phyloP scores from a whole-genome alignment of 2,888 invertebrate genomes.

The Acronicta alni region DNA sequence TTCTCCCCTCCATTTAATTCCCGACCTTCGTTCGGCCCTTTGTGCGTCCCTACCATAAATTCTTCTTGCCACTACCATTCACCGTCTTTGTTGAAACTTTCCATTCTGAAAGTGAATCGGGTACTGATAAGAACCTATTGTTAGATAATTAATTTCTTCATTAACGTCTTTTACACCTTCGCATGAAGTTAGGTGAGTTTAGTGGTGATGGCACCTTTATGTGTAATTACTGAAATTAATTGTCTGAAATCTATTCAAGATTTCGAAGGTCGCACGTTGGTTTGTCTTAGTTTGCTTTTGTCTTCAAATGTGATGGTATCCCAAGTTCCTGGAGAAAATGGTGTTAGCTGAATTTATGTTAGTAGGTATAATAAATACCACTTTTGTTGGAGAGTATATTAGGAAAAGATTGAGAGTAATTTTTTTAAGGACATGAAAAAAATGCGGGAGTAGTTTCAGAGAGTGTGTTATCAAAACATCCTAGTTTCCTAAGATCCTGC shows the following conservation, averaged over 20 bases:
- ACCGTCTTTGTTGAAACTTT: conserved; percentile 64
- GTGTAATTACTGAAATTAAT: conserved; percentile 58
- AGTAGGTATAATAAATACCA: neutral
- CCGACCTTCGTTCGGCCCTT: conserved; percentile 57
- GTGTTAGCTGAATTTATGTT: neutral
- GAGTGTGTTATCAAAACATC: too few relatives aligned
- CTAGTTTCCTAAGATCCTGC: too few relatives aligned
- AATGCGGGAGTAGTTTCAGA: too few relatives aligned
- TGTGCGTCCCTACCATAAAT: conserved; percentile 74
- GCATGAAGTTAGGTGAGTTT: conserved; percentile 12
- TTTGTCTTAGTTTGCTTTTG: conserved; percentile 27
- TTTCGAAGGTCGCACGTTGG: conserved; percentile 24
- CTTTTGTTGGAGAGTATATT: too few relatives aligned
- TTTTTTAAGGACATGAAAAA: too few relatives aligned
- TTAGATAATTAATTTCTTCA: conserved; percentile 83
- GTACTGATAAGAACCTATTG: conserved; percentile 76
- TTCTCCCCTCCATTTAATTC: conserved; percentile 40
- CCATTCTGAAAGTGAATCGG: conserved; percentile 68
- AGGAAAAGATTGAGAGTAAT: too few relatives aligned
- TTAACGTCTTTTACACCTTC: conserved; percentile 74
- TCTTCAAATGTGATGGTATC: conserved; percentile 22
- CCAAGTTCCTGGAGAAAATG: conserved; percentile 16
- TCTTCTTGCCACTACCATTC: conserved; percentile 53
- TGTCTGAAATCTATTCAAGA: conserved; percentile 40
- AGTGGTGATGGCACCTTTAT: conserved; percentile 53